Evolutionary conservation across 2,113 vertebrate species (phyloP).

Genomic region (rabbit (Oryctolagus cuniculus)): mOryCun1.1 NC_091453.1:44528501-44529000

Average conservation of each 20-base stretch:
- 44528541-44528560: not conserved
- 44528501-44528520: not conserved
- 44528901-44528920: not conserved
- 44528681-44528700: not conserved
- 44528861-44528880: not conserved
- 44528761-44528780: not conserved
- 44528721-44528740: not conserved
- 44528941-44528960: not conserved
- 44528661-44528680: not conserved
- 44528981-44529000: not conserved
- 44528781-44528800: not conserved
- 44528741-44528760: not conserved
- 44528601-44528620: not conserved
- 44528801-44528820: not conserved
- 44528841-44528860: not conserved
- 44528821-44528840: not conserved
- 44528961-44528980: not conserved
- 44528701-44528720: not conserved
- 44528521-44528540: not conserved
- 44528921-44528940: not conserved
- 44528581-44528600: not conserved
- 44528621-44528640: not conserved
- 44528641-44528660: not conserved
- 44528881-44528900: not conserved
- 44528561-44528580: not conserved